Conservation (phyloP, 1,140 invertebrate species). For the Bursaphelenchus mucronatus region DNA sequence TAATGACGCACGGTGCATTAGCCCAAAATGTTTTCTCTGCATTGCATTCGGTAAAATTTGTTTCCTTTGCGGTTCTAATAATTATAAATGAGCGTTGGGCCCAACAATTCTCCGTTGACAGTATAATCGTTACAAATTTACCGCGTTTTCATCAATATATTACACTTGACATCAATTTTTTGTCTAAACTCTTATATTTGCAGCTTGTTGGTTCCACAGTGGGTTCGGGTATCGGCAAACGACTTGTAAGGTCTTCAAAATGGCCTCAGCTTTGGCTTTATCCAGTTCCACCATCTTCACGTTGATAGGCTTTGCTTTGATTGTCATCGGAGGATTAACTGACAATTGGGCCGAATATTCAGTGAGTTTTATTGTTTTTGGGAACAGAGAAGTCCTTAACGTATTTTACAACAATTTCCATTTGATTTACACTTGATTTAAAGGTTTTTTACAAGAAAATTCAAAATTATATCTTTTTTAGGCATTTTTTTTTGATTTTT, state of each 20-base stretch:
- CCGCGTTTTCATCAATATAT: no score
- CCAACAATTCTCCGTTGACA: no score
- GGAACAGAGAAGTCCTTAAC: not conserved
- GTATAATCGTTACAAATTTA: no score
- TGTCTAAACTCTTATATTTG: no score
- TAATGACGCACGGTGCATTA: no score
- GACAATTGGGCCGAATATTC: conserved; percentile 47
- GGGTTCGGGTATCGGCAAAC: no score
- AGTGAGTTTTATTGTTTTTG: conserved; percentile 24
- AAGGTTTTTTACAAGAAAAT: not conserved
- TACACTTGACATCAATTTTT: no score
- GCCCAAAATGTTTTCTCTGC: no score
- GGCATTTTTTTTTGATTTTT: not conserved
- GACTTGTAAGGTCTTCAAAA: not conserved
- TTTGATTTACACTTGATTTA: not conserved
- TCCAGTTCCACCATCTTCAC: conserved; percentile 28
- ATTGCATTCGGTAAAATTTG: no score
- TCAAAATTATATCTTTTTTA: not conserved
- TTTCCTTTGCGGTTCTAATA: no score
- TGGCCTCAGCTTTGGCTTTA: conserved; percentile 12
- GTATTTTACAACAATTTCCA: not conserved
- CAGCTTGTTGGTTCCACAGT: no score
- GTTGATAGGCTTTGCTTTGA: conserved; percentile 38
- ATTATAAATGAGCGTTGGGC: no score
- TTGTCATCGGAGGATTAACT: conserved; percentile 31